Percentiles rank a stretch among this genome's conserved stretches.
phyloP scores from a whole-genome alignment of 2,113 vertebrate genomes.

The Gadus macrocephalus region DNA sequence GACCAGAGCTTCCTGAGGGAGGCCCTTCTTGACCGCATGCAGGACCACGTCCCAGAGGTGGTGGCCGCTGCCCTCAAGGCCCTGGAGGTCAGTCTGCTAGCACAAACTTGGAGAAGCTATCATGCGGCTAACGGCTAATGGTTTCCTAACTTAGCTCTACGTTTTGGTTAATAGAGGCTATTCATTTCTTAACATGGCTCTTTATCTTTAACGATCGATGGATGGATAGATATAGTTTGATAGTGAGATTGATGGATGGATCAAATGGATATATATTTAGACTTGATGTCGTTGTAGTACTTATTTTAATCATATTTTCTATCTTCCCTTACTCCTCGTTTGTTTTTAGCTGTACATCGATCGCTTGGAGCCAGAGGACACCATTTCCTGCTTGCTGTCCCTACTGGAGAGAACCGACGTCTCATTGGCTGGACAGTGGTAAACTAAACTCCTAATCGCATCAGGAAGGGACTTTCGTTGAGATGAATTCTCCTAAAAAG shows the following conservation, averaged over 20 bases:
- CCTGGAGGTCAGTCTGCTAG: constrained; percentile 74
- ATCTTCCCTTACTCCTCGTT: not conserved
- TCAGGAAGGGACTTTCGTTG: too few relatives aligned
- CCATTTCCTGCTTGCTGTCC: constrained; percentile 70
- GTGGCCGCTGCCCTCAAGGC: constrained; percentile 75
- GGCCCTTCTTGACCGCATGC: constrained; percentile 78
- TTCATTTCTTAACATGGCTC: too few relatives aligned
- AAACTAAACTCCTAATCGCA: constrained; percentile 37
- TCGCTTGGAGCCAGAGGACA: constrained; percentile 69
- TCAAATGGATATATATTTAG: too few relatives aligned
- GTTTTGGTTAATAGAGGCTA: too few relatives aligned
- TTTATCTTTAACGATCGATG: too few relatives aligned
- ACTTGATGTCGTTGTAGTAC: too few relatives aligned
- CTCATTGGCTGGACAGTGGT: constrained; percentile 75
- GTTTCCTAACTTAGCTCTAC: too few relatives aligned
- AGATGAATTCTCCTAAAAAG: too few relatives aligned
- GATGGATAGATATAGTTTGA: too few relatives aligned
- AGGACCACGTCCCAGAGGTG: constrained; percentile 81
- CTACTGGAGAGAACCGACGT: constrained; percentile 77
- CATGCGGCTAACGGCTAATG: too few relatives aligned
- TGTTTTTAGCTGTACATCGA: constrained; percentile 67
- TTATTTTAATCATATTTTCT: not conserved
- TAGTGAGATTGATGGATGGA: too few relatives aligned
- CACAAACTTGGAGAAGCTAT: too few relatives aligned
- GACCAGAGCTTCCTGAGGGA: constrained; percentile 83